A percentile compares a stretch with the other conserved stretches of the same genome.
phyloP scores from a whole-genome alignment of 2,797 vertebrate species.

The Silurus aristotelis region DNA sequence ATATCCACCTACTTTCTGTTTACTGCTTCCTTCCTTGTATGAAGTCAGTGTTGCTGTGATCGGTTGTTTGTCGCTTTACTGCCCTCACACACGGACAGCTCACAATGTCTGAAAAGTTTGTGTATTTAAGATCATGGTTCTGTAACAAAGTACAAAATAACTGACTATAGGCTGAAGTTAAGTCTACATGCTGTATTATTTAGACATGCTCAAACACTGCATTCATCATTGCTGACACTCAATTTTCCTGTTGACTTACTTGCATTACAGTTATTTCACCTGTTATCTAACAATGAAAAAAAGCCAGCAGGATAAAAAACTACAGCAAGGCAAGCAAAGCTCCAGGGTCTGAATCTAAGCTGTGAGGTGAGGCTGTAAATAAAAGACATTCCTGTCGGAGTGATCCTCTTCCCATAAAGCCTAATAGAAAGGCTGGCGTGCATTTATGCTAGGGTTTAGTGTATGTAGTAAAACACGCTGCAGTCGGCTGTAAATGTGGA shows the following conservation, averaged over 20 bases:
- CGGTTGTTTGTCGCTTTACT: background rate
- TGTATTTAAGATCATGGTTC: conserved; percentile 11
- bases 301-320: conserved; percentile 29
- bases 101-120: background rate
- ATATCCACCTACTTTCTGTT: background rate
- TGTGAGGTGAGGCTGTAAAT: conserved; percentile 50
- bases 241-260: conserved; percentile 29
- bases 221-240: conserved; percentile 24
- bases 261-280: conserved; percentile 20
- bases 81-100: background rate
- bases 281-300: conserved; percentile 30
- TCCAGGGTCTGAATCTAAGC: conserved; percentile 32
- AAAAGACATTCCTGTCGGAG: conserved; percentile 45
- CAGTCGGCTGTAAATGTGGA: conserved; percentile 51
- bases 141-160: conserved; percentile 6
- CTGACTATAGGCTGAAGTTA: background rate
- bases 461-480: conserved; percentile 49
- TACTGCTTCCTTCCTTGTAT: background rate
- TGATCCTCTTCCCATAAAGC: conserved; percentile 51
- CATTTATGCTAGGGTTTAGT: conserved; percentile 51
- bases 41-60: background rate
- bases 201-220: conserved; percentile 4
- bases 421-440: conserved; percentile 54
- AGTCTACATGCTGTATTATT: background rate
- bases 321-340: conserved; percentile 10